Base-by-base conservation (phyloP, 1,140 invertebrate genomes). In the Nautilus pompilius region DNA sequence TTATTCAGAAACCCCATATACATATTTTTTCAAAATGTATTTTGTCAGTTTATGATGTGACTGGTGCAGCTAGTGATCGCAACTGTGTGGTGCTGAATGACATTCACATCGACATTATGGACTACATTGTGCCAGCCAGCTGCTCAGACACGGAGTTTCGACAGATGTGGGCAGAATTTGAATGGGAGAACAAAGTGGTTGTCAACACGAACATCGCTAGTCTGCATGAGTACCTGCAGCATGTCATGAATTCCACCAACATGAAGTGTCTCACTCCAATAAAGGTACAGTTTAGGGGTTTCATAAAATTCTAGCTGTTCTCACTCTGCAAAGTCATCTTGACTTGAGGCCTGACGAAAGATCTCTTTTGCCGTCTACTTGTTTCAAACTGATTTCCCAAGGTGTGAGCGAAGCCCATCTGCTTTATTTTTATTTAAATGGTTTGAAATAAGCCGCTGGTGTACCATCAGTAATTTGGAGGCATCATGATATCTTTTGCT, bases 91-190 rank as follows among this genome's bases (percentile, higher is more conserved):
- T 99, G 20, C 85, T 99, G 17, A 98, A 99, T 80, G 97, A 99
- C 79, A 99, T 99, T 78, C 96, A 98, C 81, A 98, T 99, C 78
- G 97, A 99, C 83, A 99, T 99, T 65, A 98, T 99, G 93, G 98
- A 99, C 85, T 99, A 99, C 83, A 99, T 99, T 74, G 90, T 98
- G 36, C 97, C 98, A n/a, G 95, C 95, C 2, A 84, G 87, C 28
- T 99, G 96, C 81, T 95, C 90, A 30, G 96, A 99, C 81, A 88
- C 89, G 0, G 96, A 99, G 84, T 99, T 99, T 85, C 83, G 97
- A 17, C 90, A 93, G 82, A 99, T 99, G 97, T 99, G 98, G 98
- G 92, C 95, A 2, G 96, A 98, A 85, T 99, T 99, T 85, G 98
- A 99, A 84, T 99, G 98, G 98, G 98, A 99, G 85, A 99, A 99